phyloP scores from a whole-genome alignment of 2,113 vertebrate species.

The Emberiza fucata region DNA sequence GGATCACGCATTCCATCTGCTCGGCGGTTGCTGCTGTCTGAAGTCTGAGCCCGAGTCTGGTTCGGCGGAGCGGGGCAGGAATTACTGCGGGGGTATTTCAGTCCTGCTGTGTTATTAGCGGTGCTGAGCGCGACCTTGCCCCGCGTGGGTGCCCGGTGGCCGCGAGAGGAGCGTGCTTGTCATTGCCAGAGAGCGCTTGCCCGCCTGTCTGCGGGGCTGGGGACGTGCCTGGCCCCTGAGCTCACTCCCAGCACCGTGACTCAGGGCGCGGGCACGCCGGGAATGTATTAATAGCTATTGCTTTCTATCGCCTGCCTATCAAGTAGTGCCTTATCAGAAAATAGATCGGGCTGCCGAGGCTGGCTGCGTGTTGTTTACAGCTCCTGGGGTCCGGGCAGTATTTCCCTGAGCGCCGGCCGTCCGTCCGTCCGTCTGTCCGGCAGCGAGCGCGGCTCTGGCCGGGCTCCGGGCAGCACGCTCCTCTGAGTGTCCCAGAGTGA shows the following conservation, averaged over 20 bases:
- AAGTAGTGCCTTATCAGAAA: constrained; percentile 81
- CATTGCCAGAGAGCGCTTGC: background rate
- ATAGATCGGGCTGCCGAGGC: constrained; percentile 77
- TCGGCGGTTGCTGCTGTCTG: background rate
- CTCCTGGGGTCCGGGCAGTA: constrained; percentile 65
- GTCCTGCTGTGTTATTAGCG: background rate
- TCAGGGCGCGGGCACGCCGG: constrained; percentile 80
- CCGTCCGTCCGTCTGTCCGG: background rate
- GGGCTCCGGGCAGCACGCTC: background rate
- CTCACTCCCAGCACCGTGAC: constrained; percentile 66
- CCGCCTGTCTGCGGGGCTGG: background rate
- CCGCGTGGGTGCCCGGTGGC: background rate
- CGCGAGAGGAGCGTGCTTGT: background rate
- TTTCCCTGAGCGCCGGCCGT: constrained; percentile 39
- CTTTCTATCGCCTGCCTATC: constrained; percentile 81
- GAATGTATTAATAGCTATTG: constrained; percentile 80
- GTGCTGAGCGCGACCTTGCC: background rate
- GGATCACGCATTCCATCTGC: constrained; percentile 64
- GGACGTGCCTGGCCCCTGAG: constrained; percentile 69
- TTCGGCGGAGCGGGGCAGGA: constrained; percentile 43
- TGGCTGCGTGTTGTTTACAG: constrained; percentile 77
- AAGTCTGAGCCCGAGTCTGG: constrained; percentile 61
- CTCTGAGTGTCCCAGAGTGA: background rate
- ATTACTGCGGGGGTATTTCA: constrained; percentile 49
- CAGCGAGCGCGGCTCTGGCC: background rate